Evolutionary conservation across 2,113 vertebrate genomes (phyloP), one percentile per base, ranked within the genome.

Genomic region (Psammodynastes pulverulentus): DNA sequence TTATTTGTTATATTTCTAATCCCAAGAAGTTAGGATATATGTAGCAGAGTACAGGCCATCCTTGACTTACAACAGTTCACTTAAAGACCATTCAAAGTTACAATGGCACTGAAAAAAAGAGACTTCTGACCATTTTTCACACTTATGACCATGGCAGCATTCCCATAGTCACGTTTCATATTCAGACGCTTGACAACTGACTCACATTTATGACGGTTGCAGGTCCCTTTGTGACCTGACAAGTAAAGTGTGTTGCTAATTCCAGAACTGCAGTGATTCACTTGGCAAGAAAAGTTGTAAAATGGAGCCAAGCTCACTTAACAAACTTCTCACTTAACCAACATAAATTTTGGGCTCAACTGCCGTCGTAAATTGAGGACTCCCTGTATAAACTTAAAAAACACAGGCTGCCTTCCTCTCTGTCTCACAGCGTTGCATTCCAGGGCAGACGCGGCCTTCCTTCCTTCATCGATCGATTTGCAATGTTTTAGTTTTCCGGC

Each of bases 361-460:
- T 56, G 21, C 8, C 21, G 54, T 56, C 23, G 6, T 7, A 9
- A 56, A 9, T 24, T 3, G 54, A 56, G 54, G 54, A 56, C 7
- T 52, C 3, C 52, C 17, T 52, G 17, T 52, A 15, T 52, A 19
- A 52, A 19, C 52, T 19, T 4, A 2, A 23, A 26, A 46, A 24
- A 24, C 19, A 6, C 1, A 10, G 9, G 8, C 34, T 9, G 43
- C 17, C 1, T 21, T 3, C 5, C 84, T 3, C 39, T 23, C 84
- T 1, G 21, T 9, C 8, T 45, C 5, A 10, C 8, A 1, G 19
- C 5, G 10, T 9, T 26, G 43, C 43, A 0, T 4, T 26, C 9
- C 24, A 85, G 23, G 34, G 26, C 8, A 8, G 29, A 9, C 39
- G 29, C 49, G 7, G 49, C 49, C 23, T 17, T 1, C 2, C 49